Evolutionary conservation across 2,888 invertebrate genomes (phyloP).

Genomic region (Nebria salina): DNA sequence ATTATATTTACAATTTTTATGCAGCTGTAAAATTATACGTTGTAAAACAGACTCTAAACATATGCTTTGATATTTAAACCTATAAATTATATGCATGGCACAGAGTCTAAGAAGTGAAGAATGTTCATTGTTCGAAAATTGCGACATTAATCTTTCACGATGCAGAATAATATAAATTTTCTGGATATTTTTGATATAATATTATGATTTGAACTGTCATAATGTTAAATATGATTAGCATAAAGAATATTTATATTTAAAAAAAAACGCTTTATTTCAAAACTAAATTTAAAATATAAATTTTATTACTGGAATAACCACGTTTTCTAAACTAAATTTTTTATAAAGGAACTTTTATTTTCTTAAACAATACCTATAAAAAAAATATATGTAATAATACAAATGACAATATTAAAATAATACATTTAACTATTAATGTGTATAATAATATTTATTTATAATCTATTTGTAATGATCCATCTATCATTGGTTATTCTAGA

Average conservation of each 20-base stretch:
- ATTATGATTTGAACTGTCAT: background rate
- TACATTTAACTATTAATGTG: too few relatives aligned
- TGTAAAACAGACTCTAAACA: background rate
- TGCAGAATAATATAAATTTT: background rate
- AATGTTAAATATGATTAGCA: background rate
- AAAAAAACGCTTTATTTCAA: background rate
- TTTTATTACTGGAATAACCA: too few relatives aligned
- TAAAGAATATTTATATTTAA: background rate
- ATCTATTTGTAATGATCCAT: too few relatives aligned
- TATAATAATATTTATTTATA: too few relatives aligned
- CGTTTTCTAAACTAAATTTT: too few relatives aligned
- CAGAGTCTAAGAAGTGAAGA: background rate
- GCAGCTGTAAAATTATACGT: background rate
- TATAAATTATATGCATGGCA: background rate
- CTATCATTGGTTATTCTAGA: background rate
- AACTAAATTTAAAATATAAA: too few relatives aligned
- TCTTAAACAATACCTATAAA: too few relatives aligned
- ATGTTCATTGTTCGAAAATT: conserved; percentile 1
- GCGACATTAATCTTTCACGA: background rate
- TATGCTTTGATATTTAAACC: conserved; percentile 1
- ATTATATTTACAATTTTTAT: background rate
- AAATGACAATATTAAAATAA: too few relatives aligned
- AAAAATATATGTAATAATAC: too few relatives aligned
- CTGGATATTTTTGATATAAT: background rate
- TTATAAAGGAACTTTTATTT: too few relatives aligned